Percentiles rank a stretch among this genome's conserved stretches.
Evolutionary conservation across 53 echinoderm and acorn worm species (phyloP).

Genomic region (Holothuria scabra): DNA sequence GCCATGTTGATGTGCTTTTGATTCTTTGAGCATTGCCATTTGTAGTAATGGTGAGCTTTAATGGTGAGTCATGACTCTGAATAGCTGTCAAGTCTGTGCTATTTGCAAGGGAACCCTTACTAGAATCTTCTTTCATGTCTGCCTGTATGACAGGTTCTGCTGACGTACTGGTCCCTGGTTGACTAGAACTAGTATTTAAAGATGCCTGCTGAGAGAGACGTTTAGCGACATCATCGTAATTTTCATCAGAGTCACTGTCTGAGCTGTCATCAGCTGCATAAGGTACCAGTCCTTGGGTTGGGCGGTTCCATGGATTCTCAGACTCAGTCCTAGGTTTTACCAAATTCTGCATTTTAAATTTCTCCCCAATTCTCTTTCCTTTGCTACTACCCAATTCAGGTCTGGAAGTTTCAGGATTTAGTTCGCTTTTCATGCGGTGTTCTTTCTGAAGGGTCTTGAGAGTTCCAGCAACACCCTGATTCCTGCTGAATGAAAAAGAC

Average conservation of each 20-base stretch:
- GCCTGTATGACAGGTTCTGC: not conserved
- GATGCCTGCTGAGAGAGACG: conserved; percentile 58
- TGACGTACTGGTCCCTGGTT: conserved; percentile 31
- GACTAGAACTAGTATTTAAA: conserved; percentile 41
- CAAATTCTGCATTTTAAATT: conserved; percentile 30
- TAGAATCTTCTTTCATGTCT: conserved; percentile 2
- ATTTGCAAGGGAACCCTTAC: conserved; percentile 67
- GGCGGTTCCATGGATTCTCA: not conserved
- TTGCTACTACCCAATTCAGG: not conserved
- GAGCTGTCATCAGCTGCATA: conserved; percentile 82
- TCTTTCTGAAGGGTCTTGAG: conserved; percentile 53
- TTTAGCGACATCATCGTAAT: conserved; percentile 82
- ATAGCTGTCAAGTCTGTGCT: conserved; percentile 83
- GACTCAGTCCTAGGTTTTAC: conserved; percentile 42
- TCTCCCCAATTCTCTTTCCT: conserved; percentile 14
- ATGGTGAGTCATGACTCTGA: conserved; percentile 86
- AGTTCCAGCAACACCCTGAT: conserved; percentile 57
- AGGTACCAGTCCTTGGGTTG: conserved; percentile 61
- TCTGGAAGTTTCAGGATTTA: not conserved
- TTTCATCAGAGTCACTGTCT: conserved; percentile 81
- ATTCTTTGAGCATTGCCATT: conserved; percentile 82
- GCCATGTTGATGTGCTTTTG: conserved; percentile 82
- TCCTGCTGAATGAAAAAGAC: conserved; percentile 64
- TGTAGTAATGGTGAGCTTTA: conserved; percentile 96
- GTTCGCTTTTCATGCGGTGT: conserved; percentile 20